These are phyloP conservation scores for Callipepla squamata DNA, from an alignment of 2,113 vertebrate genomes.

Conservation along the genomic window DNA sequence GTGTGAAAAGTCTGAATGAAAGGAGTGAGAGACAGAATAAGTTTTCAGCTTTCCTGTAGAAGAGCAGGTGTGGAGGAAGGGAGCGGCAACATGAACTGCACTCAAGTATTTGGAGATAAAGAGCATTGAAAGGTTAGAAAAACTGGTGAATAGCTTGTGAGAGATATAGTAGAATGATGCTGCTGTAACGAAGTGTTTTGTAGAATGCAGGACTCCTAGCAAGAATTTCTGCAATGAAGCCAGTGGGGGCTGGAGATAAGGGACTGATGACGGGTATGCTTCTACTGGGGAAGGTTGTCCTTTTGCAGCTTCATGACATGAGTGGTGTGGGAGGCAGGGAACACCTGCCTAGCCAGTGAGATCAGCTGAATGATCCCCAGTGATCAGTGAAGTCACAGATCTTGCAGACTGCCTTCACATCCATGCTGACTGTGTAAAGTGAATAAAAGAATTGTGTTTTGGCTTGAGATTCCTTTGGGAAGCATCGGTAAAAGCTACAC, in stretches of 20 bases:
- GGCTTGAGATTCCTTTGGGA: not conserved
- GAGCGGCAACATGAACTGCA: fast-evolving
- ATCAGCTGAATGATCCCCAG: too few relatives aligned
- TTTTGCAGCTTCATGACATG: too few relatives aligned
- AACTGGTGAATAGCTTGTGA: not conserved
- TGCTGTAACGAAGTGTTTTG: not conserved
- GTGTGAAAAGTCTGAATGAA: not conserved
- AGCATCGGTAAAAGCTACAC: not conserved
- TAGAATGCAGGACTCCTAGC: not conserved
- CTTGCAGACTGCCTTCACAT: too few relatives aligned
- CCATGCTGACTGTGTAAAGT: not conserved
- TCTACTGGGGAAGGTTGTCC: too few relatives aligned
- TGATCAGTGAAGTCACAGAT: too few relatives aligned
- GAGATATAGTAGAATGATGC: not conserved
- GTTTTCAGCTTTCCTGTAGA: not conserved
- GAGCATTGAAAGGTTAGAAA: not conserved
- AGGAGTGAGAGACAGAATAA: not conserved
- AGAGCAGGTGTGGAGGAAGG: not conserved
- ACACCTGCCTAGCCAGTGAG: too few relatives aligned
- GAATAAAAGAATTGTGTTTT: not conserved
- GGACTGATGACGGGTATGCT: not conserved
- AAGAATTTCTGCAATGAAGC: not conserved
- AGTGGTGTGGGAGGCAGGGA: too few relatives aligned
- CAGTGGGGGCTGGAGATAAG: not conserved
- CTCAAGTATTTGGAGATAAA: not conserved